Evolutionary conservation across 2,113 vertebrate species (phyloP), one percentile per base, ranked within the genome.

Genomic region (Misgurnus anguillicaudatus): DNA sequence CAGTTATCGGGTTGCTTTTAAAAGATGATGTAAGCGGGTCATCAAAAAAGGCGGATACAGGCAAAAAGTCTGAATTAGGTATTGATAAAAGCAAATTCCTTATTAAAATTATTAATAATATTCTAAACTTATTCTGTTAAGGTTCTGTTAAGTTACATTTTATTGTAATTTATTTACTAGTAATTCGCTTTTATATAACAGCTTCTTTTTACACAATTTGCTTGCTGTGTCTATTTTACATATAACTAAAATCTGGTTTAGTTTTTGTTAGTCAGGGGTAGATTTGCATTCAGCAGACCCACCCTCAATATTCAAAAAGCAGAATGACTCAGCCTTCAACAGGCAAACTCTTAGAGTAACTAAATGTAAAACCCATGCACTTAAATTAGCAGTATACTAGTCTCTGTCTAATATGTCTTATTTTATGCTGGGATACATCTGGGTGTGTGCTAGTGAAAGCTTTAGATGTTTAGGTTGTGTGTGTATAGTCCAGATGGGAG

Each of bases 401-500:
- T 58, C 53, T 14, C n/a, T 51, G 47, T 72, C 42, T 47, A 11
- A 16, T 74, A 47, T 61, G 10, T 74, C 61, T 74, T 74, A 45
- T 9, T 61, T 9, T 64, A 53, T 17, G 2, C 16, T 38, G 47
- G 17, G 24, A 17, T 61, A 6, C 41, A 58, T 72, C 60, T 78
- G 64, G 67, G 31, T 60, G 51, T 74, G 14, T 75, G 21, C 55
- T 55, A 71, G 48, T 75, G 13, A 11, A 67, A 58, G 62, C 71
- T 61, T 38, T 11, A 64, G 63, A 80, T 75, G 65, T 75, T 75
- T 47, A 55, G 38, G 60, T 24, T 71, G 61, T 70, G 72, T 71
- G 80, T 71, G 51, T 53, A 73, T 17, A 63, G 21, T 48, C 75
- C 74, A 78, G 78, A 71, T 79, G 76, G 72, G 65, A 84, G 68